phyloP scores from a whole-genome alignment of 1,140 invertebrate species.

The Geopemphigus sp. region DNA sequence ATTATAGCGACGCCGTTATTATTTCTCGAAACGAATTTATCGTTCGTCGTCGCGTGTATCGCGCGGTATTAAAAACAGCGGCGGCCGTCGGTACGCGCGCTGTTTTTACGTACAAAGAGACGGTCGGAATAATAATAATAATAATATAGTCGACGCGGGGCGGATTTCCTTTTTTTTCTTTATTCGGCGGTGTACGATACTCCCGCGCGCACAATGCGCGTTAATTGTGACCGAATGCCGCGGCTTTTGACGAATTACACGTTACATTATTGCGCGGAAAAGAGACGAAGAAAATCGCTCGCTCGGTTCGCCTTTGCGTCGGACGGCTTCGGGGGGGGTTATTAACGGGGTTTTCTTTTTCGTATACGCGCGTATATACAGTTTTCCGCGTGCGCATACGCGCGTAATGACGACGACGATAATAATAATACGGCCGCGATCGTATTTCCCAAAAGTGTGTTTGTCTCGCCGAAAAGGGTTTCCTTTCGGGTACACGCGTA shows the following conservation, averaged over 20 bases:
- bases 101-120: too few species aligned
- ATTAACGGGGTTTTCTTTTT: neutral
- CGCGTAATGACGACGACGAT: neutral
- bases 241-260: too few species aligned
- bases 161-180: too few species aligned
- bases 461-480: constrained; percentile 22
- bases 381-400: neutral
- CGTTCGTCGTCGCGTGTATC: too few species aligned
- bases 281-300: constrained; percentile 9
- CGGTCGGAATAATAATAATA: too few species aligned
- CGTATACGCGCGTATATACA: neutral
- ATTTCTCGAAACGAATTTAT: too few species aligned
- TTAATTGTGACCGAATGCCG: constrained; percentile 16
- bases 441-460: constrained; percentile 44
- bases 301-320: constrained; percentile 12
- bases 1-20: too few species aligned
- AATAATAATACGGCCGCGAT: constrained; percentile 18
- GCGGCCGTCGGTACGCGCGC: too few species aligned
- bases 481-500: neutral
- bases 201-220: neutral
- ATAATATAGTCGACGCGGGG: too few species aligned
- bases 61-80: too few species aligned
- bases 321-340: neutral
- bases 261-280: neutral
- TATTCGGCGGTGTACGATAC: neutral